Evolutionary conservation across 2,888 invertebrate species (phyloP).

Genomic region (Drosophila anomalipes): DNA sequence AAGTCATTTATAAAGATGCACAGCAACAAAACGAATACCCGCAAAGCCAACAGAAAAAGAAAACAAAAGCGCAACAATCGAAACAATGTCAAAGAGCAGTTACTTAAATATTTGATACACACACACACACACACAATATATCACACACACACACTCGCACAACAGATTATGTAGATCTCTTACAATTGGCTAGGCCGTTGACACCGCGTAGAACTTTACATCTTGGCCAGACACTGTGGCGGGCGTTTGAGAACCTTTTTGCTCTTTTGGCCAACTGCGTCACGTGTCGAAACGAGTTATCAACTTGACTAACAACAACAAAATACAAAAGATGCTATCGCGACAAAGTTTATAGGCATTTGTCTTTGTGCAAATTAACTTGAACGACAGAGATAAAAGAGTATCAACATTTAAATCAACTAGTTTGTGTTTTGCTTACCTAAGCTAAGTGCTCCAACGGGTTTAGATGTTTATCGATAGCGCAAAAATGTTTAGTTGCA

Average conservation of each 20-base stretch:
- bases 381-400: slow-evolving; percentile 62
- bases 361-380: slow-evolving; percentile 73
- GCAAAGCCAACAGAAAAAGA: slow-evolving; percentile 30
- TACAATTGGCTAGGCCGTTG: slow-evolving; percentile 56
- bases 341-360: slow-evolving; percentile 45
- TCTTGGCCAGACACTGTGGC: slow-evolving; percentile 64
- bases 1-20: slow-evolving; percentile 61
- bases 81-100: slow-evolving; percentile 72
- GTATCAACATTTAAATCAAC: slow-evolving; percentile 71
- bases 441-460: slow-evolving; percentile 45
- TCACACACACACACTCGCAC: not conserved
- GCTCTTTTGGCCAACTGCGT: slow-evolving; percentile 17
- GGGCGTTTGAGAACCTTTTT: slow-evolving; percentile 44
- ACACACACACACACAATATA: not conserved
- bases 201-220: slow-evolving; percentile 64
- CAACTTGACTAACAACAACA: slow-evolving; percentile 26
- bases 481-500: not conserved
- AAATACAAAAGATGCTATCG: slow-evolving; percentile 21
- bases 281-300: slow-evolving; percentile 48
- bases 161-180: slow-evolving; percentile 7
- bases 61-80: slow-evolving; percentile 62
- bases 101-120: slow-evolving; percentile 40
- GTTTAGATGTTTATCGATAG: slow-evolving; percentile 39
- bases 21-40: slow-evolving; percentile 44
- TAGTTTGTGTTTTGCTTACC: slow-evolving; percentile 40